Evolutionary conservation across 2,888 invertebrate species (phyloP).

Genomic region (Drosophila rubida): DNA sequence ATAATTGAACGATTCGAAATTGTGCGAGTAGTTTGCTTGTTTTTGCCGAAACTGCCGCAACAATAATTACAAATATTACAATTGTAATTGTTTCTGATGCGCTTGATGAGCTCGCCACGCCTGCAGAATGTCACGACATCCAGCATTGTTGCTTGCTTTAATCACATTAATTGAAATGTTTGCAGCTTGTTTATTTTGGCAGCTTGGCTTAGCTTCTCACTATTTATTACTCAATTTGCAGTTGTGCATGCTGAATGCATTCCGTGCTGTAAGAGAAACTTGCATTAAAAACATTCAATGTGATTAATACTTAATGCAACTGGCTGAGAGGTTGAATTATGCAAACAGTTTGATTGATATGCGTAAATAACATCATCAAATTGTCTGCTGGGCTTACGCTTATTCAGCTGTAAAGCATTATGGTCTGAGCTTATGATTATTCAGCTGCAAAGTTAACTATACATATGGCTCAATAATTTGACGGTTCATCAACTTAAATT

Average conservation of each 20-base stretch:
- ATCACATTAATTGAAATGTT: constrained; percentile 42
- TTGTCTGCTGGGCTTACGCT: neutral
- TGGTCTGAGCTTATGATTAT: neutral
- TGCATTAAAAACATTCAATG: neutral
- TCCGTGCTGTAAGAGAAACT: neutral
- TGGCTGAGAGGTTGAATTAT: neutral
- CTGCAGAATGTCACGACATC: constrained; percentile 9
- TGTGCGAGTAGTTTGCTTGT: constrained; percentile 22
- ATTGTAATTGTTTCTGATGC: constrained; percentile 45
- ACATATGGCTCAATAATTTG: neutral
- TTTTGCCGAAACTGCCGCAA: constrained; percentile 12
- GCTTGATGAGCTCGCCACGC: constrained; percentile 34
- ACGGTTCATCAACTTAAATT: neutral
- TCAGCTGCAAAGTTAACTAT: neutral
- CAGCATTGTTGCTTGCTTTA: constrained; percentile 22
- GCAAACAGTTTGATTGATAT: neutral
- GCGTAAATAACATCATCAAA: neutral
- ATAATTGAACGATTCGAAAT: constrained; percentile 26
- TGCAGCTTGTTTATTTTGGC: constrained; percentile 20
- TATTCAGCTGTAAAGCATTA: no score
- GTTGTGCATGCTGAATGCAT: constrained; percentile 31
- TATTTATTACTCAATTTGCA: constrained; percentile 34
- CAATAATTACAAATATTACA: constrained; percentile 39
- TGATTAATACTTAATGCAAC: neutral
- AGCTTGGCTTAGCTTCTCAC: constrained; percentile 11